phyloP scores from a whole-genome alignment of 2,113 vertebrate species.

The Platysteira castanea region DNA sequence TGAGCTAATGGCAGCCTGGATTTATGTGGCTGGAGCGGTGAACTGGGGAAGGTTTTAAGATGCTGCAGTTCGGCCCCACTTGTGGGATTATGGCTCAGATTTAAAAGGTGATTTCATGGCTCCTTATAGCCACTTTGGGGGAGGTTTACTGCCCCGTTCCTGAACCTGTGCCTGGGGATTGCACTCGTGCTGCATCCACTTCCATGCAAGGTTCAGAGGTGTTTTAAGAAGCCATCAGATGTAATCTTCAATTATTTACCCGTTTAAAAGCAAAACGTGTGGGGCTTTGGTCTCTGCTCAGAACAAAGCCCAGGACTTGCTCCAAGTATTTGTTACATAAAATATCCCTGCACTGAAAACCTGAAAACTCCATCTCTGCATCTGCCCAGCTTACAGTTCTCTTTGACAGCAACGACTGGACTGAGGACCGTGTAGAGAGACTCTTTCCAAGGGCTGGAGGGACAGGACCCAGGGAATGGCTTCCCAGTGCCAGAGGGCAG shows the following conservation, averaged over 20 bases:
- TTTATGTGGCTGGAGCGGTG: not conserved
- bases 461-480: not conserved
- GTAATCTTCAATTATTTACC: not conserved
- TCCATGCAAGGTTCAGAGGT: not conserved
- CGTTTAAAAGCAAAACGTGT: not conserved
- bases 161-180: not conserved
- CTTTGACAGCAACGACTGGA: not conserved
- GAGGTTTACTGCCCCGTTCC: not conserved
- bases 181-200: not conserved
- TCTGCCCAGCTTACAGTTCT: not conserved
- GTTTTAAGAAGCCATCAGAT: not conserved
- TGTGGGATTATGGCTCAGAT: not conserved
- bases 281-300: not conserved
- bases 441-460: not conserved
- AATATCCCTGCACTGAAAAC: not conserved
- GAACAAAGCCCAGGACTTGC: not conserved
- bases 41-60: not conserved
- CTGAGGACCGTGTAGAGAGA: not conserved
- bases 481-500: fast-evolving
- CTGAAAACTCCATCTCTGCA: not conserved
- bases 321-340: not conserved
- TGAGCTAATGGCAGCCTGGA: not conserved
- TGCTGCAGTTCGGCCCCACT: not conserved
- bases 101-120: not conserved
- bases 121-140: not conserved